Percentiles rank a stretch among this genome's conserved stretches.
Conservation (phyloP, 2,888 invertebrate species). For the Acrocera orbiculus region DNA sequence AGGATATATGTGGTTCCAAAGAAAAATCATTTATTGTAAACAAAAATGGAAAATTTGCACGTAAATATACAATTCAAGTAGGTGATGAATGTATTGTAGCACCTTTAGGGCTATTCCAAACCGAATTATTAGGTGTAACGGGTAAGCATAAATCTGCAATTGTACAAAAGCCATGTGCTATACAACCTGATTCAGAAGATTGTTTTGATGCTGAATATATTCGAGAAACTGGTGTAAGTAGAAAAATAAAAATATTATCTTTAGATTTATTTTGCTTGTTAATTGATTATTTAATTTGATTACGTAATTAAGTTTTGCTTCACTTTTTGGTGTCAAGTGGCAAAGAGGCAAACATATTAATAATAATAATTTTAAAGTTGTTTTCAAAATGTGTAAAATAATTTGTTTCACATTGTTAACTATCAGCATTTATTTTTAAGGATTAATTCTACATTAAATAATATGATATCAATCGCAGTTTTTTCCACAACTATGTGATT, state of each 20-base stretch:
- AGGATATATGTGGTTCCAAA: slow-evolving; percentile 73
- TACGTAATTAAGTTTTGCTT: no score
- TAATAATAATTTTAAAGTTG: not conserved
- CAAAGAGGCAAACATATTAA: no score
- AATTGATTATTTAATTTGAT: not conserved
- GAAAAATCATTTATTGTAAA: slow-evolving; percentile 62
- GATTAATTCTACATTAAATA: no score
- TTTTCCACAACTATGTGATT: no score
- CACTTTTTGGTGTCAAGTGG: no score
- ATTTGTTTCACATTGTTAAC: no score
- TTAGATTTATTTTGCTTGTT: not conserved
- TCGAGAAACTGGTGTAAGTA: slow-evolving; percentile 59
- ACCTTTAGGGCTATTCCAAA: slow-evolving; percentile 72
- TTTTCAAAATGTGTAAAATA: no score
- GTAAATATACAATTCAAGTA: slow-evolving; percentile 55
- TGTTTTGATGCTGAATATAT: slow-evolving; percentile 86
- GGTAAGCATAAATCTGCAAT: slow-evolving; percentile 50
- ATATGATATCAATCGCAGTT: no score
- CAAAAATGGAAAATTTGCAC: slow-evolving; percentile 47
- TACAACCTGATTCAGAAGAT: slow-evolving; percentile 67
- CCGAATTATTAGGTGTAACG: slow-evolving; percentile 71
- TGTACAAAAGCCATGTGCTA: slow-evolving; percentile 50
- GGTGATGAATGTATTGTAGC: slow-evolving; percentile 90
- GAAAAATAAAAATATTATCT: not conserved
- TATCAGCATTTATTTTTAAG: no score